Evolutionary conservation across 2,888 invertebrate genomes (phyloP).

Genomic region (Parapristionchus giblindavisi): DNA sequence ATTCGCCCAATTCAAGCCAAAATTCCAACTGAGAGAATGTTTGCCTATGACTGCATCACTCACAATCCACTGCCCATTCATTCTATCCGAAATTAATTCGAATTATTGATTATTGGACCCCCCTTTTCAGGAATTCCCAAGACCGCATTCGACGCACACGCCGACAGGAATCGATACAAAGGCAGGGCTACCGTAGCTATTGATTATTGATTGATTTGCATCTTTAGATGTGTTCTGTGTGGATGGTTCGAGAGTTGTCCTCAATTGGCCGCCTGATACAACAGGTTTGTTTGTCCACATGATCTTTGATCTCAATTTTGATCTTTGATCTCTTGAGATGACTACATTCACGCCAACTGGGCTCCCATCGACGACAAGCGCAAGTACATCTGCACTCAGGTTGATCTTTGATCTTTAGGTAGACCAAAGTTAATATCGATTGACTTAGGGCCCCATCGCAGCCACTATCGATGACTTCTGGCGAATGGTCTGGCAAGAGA

Average conservation of each 20-base stretch:
- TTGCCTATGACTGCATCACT: no score
- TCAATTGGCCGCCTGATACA: constrained; percentile 36
- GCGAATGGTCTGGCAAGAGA: constrained; percentile 59
- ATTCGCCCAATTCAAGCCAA: no score
- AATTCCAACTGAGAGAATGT: no score
- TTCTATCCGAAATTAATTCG: no score
- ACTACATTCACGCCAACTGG: constrained; percentile 63
- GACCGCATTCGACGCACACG: constrained; percentile 48
- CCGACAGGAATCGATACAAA: constrained; percentile 59
- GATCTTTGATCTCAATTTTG: no score
- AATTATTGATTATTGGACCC: neutral
- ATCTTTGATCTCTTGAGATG: constrained; percentile 41
- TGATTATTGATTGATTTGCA: no score
- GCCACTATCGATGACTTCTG: constrained; percentile 60
- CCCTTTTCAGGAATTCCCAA: constrained; percentile 44
- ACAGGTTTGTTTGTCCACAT: no score
- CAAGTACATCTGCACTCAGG: constrained; percentile 55
- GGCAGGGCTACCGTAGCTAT: no score
- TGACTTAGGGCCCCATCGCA: constrained; percentile 51
- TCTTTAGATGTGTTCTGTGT: constrained; percentile 60
- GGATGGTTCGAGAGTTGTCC: constrained; percentile 54
- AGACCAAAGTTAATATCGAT: neutral
- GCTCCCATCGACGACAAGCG: constrained; percentile 45
- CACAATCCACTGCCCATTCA: neutral
- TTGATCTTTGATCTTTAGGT: neutral